A percentile compares a stretch with the other conserved stretches of the same genome.
These are phyloP conservation scores for Solen grandis DNA, from an alignment of 1,140 invertebrate species.

Conservation along the genomic window DNA sequence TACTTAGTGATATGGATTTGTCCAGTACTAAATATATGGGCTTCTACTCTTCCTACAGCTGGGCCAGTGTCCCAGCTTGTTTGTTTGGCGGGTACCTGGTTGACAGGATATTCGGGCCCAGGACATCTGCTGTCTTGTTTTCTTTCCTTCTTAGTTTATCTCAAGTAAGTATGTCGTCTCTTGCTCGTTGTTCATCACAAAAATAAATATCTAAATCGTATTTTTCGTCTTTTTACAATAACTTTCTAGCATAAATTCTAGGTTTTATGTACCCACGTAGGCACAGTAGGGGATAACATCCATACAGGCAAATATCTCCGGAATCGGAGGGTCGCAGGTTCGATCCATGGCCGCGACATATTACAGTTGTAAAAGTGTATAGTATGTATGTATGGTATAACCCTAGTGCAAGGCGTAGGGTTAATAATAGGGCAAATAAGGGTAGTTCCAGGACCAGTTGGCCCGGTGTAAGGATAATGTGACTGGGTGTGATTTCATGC, in stretches of 20 bases:
- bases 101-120: slow-evolving; percentile 20
- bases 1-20: slow-evolving; percentile 19
- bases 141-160: neutral
- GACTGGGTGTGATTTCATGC: no score
- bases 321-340: no score
- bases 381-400: no score
- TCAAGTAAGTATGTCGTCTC: neutral
- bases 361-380: no score
- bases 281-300: neutral
- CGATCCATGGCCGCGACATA: no score
- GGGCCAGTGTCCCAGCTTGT: slow-evolving; percentile 24
- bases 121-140: neutral
- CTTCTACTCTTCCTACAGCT: slow-evolving; percentile 29
- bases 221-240: neutral
- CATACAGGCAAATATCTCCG: no score
- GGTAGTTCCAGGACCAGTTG: no score
- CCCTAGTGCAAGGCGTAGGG: no score
- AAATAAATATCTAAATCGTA: neutral
- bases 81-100: slow-evolving; percentile 38
- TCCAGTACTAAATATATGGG: slow-evolving; percentile 40
- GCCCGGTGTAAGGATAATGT: no score
- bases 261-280: neutral
- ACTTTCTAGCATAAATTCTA: neutral
- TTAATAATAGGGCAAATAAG: no score
- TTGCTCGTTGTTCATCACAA: no score